These are phyloP conservation scores for Paralinhomoeus sp. DNA, from an alignment of 2,888 invertebrate species.

Conservation along the genomic window DNA sequence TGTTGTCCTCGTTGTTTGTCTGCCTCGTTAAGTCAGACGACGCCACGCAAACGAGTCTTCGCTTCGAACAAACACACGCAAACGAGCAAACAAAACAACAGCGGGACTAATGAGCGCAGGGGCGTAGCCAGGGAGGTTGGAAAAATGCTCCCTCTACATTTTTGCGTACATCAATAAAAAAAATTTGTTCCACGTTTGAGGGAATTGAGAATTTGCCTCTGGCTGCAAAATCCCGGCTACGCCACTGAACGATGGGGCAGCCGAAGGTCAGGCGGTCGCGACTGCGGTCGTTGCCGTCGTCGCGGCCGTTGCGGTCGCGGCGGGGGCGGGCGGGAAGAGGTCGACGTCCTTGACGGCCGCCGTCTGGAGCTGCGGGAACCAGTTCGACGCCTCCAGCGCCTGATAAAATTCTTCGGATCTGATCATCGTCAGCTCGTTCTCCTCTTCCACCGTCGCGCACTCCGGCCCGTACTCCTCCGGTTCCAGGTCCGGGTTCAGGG, in stretches of 20 bases:
- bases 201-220: too few species aligned
- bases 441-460: conserved; percentile 12
- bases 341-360: conserved; percentile 1
- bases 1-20: too few species aligned
- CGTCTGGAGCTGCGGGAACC: conserved; percentile 14
- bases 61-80: too few species aligned
- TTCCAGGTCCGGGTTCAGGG: background rate
- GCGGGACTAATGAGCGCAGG: too few species aligned
- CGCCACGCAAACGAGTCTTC: too few species aligned
- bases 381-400: conserved; percentile 23
- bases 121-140: too few species aligned
- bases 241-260: background rate
- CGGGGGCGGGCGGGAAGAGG: background rate
- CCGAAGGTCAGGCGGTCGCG: background rate
- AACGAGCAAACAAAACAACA: too few species aligned
- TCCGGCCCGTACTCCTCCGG: conserved; percentile 1
- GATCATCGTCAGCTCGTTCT: conserved; percentile 24
- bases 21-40: too few species aligned
- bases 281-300: background rate
- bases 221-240: too few species aligned
- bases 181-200: too few species aligned
- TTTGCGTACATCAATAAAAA: too few species aligned
- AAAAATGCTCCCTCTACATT: too few species aligned
- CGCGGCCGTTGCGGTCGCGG: background rate
- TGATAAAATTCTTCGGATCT: conserved; percentile 25